Evolutionary conservation across 1,140 invertebrate species (phyloP), one percentile per base, ranked within the genome.

Genomic region (Lutraria rhynchaena): DNA sequence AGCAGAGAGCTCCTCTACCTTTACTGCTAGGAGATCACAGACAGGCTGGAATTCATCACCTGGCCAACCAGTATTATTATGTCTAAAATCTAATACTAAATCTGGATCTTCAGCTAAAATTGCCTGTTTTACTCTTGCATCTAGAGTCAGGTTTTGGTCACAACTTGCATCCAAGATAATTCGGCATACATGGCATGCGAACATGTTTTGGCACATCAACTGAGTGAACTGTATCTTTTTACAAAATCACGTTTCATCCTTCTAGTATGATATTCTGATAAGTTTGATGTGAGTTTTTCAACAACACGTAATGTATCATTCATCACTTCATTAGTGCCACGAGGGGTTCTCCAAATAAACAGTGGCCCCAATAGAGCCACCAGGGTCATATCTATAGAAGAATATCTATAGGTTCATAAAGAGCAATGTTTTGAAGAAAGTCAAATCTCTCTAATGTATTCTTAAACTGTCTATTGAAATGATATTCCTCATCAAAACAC

Each of bases 61-160:
- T 3, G 74, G 73, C 15, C 41, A 15, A 11, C 73, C 65, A 24
- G 15, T 77, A 57, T 83, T 83, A 4, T 63, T 19, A 41, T 74
- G 67, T 24, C 61, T 55, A 1, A 83, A 15, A 51, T 83, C 82
- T 3, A 44, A 41, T 29, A 74, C 55, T 4, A 80, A 27, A 58
- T 83, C 75, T 27, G 67, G 27, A 57, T 83, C 69, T 17, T 78
- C 67, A 67, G 67, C 3, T 15, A 65, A n/a, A 29, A 83, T 9
- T 5, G 71, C 67, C 33, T 57, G 27, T 22, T 37, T 51, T 0
- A 78, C 13, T 4, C 74, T 19, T 24, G 55, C 67, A 74, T 78
- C 69, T 19, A 78, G 13, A 24, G 41, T 33, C 11, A 35, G 31
- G 31, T 67, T 73, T 31, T 67, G 44, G 29, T 58, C 67, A 29